A percentile compares a stretch with the other conserved stretches of the same genome.
These are phyloP conservation scores for Scortum barcoo DNA, from an alignment of 2,113 vertebrate species.

Conservation along the genomic window DNA sequence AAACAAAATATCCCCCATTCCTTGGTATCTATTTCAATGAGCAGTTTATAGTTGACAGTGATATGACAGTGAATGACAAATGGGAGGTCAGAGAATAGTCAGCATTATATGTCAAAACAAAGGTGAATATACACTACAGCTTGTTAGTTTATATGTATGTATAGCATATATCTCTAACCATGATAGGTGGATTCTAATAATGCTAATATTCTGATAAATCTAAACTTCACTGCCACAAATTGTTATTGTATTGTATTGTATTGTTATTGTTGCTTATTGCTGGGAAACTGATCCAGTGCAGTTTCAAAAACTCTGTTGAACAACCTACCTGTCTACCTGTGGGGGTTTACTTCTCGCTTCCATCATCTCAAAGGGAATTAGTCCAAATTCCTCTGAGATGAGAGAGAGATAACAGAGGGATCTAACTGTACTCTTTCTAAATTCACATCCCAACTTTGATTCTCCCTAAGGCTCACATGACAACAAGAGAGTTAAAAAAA, in stretches of 20 bases:
- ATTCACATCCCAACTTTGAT: not conserved
- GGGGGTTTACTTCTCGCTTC: constrained; percentile 14
- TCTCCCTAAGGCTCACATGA: constrained; percentile 1
- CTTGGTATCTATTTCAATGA: not conserved
- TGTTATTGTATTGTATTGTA: too few relatives aligned
- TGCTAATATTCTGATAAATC: not conserved
- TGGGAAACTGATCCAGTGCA: not conserved
- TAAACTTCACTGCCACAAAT: not conserved
- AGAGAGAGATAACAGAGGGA: not conserved
- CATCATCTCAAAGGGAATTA: constrained; percentile 5
- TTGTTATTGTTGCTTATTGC: too few relatives aligned
- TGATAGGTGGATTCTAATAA: not conserved
- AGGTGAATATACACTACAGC: not conserved
- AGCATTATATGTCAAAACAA: not conserved
- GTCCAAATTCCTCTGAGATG: constrained; percentile 6
- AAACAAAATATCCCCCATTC: not conserved
- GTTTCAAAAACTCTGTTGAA: not conserved
- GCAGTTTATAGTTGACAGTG: not conserved
- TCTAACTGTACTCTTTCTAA: not conserved
- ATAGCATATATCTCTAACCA: not conserved
- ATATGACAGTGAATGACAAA: too few relatives aligned
- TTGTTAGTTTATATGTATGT: not conserved
- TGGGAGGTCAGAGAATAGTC: not conserved
- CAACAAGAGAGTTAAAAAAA: not conserved
- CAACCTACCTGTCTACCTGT: constrained; percentile 29